Evolutionary conservation across 1,140 invertebrate genomes (phyloP), one percentile per base, ranked within the genome.

Genomic region (Probaryconus sp.): DNA sequence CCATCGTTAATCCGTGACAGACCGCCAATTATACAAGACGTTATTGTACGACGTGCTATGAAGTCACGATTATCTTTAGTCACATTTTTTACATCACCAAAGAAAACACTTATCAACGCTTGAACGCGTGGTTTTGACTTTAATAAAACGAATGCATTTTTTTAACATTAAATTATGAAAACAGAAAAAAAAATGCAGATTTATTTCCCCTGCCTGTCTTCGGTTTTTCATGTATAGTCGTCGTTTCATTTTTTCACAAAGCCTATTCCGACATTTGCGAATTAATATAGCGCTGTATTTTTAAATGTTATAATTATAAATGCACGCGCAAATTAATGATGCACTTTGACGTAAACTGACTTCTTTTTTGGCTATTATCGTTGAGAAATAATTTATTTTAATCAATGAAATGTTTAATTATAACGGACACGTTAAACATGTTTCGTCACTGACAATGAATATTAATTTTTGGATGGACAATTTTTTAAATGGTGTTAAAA

Each of bases 51-150:
- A 45, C 47, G 42, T 42, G 48, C 47, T 71, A 61, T 64, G 61
- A 70, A 48, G 56, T 76, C 73, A 76, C 55, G 73, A 67, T 71
- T 76, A 71, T 76, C 48, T 76, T 61, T 76, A 70, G 73, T 53
- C 37, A 37, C 50, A 51, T 48, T 68, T 68, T 68, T 75, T 68
- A 40, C 30, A 40, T 4, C 51, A 43, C 51, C 40, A 26, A 61
- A 48, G 56, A 70, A 70, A 70, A 70, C 28, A 42, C 67, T 63
- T 42, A 33, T 63, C 42, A 56, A 50, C 45, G 47, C 24, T 60
- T 21, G 16, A 18, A 9, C 24, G 24, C 5, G 60, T 5, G 38
- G 10, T 53, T 55, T 47, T 38, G 20, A 55, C 38, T 45, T 47
- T 14, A 38, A 28, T 30, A 3, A 47, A 63, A 51, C 35, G 2